Conservation (phyloP, 2,113 vertebrate genomes). For the Syngnathus floridae region DNA sequence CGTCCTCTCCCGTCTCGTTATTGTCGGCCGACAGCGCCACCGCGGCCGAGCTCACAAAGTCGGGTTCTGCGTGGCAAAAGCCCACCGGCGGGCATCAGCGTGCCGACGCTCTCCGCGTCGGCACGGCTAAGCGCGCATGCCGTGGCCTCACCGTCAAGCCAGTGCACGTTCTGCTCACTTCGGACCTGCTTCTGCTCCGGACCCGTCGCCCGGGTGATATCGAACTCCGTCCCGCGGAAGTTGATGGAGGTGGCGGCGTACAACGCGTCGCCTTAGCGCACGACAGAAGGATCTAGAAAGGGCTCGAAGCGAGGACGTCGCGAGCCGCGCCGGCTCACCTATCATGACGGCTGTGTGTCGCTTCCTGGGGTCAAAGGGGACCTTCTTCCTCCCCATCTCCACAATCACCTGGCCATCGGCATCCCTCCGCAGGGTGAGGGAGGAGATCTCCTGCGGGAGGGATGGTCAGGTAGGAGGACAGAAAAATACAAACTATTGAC, state of each 20-base stretch:
- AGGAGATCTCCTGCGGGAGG: constrained; percentile 67
- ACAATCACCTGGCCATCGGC: constrained; percentile 61
- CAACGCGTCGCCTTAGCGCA: constrained; percentile 67
- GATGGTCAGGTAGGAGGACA: neutral
- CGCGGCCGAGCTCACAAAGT: constrained; percentile 79
- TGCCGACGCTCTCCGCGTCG: neutral
- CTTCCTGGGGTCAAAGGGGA: constrained; percentile 84
- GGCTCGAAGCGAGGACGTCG: neutral
- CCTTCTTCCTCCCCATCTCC: constrained; percentile 82
- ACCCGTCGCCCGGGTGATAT: constrained; percentile 79
- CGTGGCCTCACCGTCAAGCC: constrained; percentile 77
- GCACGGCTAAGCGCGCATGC: neutral
- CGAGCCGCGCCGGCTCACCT: constrained; percentile 45
- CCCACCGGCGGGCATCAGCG: neutral
- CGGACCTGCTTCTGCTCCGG: constrained; percentile 74
- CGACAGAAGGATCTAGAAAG: neutral
- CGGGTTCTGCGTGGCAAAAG: constrained; percentile 68
- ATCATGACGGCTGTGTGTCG: constrained; percentile 82
- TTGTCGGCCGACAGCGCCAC: constrained; percentile 65
- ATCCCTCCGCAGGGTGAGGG: constrained; percentile 69
- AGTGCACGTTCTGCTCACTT: constrained; percentile 76
- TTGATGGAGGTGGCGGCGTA: constrained; percentile 83
- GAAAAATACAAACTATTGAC: neutral
- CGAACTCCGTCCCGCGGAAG: constrained; percentile 80
- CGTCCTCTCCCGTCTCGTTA: constrained; percentile 69